phyloP scores from a whole-genome alignment of 2,888 invertebrate genomes.

The Abscondita cerata region DNA sequence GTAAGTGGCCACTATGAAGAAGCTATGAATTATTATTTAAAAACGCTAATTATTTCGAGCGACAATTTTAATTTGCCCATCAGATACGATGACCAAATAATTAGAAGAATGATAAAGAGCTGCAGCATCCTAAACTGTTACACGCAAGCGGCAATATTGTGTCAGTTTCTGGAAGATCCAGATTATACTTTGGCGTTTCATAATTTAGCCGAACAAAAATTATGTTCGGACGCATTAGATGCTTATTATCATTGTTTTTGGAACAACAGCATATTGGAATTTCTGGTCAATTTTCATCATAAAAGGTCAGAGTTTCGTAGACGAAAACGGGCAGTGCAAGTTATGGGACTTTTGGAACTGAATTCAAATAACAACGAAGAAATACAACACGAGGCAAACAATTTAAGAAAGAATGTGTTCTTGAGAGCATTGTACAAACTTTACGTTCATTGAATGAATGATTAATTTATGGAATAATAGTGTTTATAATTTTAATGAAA shows the following conservation, averaged over 20 bases:
- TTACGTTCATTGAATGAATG: conserved; percentile 71
- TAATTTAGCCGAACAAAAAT: conserved; percentile 82
- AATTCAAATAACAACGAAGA: conserved; percentile 97
- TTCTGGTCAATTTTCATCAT: conserved; percentile 83
- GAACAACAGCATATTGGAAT: conserved; percentile 95
- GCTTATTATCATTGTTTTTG: conserved; percentile 92
- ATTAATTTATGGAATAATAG: too few species aligned
- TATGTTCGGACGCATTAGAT: conserved; percentile 88
- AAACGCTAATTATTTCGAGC: conserved; percentile 83
- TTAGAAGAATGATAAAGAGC: conserved; percentile 88
- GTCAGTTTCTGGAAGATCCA: conserved; percentile 89
- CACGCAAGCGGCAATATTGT: conserved; percentile 90
- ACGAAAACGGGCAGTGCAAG: conserved; percentile 80
- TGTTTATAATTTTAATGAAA: too few species aligned
- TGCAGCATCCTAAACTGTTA: conserved; percentile 86
- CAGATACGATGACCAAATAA: conserved; percentile 82
- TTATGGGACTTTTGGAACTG: conserved; percentile 89
- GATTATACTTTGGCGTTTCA: conserved; percentile 93
- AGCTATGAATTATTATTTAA: conserved; percentile 86
- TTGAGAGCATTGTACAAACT: conserved; percentile 87
- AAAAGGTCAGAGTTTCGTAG: conserved; percentile 91
- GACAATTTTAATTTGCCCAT: conserved; percentile 84
- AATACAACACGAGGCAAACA: conserved; percentile 90
- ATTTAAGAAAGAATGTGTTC: conserved; percentile 84
- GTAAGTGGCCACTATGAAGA: conserved; percentile 73